These are phyloP conservation scores for Sarcophaga rosellei DNA, from an alignment of 2,888 invertebrate genomes.

Conservation along the genomic window DNA sequence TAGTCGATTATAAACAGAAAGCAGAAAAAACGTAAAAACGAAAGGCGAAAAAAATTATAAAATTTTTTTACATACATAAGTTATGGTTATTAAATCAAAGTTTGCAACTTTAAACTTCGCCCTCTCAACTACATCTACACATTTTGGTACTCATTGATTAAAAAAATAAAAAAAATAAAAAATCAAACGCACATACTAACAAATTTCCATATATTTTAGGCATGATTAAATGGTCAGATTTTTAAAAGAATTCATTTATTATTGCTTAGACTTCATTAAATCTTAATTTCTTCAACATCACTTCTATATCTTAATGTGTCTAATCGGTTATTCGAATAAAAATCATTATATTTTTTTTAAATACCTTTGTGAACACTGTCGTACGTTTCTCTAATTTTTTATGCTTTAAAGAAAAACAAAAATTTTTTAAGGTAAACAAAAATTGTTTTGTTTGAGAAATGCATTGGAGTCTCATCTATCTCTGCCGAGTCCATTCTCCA, in stretches of 20 bases:
- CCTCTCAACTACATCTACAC: constrained; percentile 44
- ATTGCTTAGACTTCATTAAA: no score
- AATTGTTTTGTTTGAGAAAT: no score
- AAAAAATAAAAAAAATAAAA: neutral
- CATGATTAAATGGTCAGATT: neutral
- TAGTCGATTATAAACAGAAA: constrained; percentile 50
- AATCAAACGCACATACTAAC: constrained; percentile 17
- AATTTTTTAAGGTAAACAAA: no score
- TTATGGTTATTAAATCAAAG: constrained; percentile 68
- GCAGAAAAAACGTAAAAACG: neutral
- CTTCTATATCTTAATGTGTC: no score
- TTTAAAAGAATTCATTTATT: constrained; percentile 8
- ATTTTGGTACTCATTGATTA: constrained; percentile 3
- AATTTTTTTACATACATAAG: constrained; percentile 61
- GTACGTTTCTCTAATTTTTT: neutral
- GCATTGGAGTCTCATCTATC: no score
- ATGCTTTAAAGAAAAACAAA: no score
- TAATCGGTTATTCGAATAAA: neutral
- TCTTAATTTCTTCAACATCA: no score
- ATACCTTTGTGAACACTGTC: no score
- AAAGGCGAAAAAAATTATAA: constrained; percentile 31
- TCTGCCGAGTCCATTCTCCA: no score
- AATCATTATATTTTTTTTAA: constrained; percentile 1
- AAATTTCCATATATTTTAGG: constrained; percentile 6
- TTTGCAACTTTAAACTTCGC: constrained; percentile 67